Evolutionary conservation across 2,797 vertebrate genomes (phyloP).

Genomic region (Tympanoctomys barrerae): DNA sequence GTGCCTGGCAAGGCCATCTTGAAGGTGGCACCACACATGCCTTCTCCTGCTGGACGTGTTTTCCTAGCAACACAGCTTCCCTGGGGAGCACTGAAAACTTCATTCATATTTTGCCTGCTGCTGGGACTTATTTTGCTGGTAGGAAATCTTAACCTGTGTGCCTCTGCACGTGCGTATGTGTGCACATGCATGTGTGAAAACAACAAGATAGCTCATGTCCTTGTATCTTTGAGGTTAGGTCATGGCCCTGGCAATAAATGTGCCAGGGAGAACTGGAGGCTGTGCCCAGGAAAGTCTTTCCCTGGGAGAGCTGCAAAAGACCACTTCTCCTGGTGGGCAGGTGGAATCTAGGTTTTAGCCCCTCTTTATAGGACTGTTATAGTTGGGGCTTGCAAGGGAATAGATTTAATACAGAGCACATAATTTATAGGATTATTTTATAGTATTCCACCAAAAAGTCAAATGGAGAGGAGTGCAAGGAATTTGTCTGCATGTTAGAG

Average conservation of each 20-base stretch:
- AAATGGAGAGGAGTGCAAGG: not conserved
- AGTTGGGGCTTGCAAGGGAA: not conserved
- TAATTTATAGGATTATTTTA: not conserved
- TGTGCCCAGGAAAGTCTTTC: constrained; percentile 8
- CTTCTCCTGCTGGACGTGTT: not conserved
- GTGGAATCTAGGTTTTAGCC: not conserved
- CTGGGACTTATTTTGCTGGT: not conserved
- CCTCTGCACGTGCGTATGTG: not conserved
- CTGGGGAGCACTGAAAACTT: not conserved
- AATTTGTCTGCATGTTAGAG: not conserved
- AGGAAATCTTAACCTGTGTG: constrained; percentile 8
- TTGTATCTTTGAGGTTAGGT: not conserved
- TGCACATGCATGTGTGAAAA: not conserved
- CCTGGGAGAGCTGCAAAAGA: not conserved
- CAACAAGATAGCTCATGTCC: not conserved
- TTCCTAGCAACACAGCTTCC: not conserved
- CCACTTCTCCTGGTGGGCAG: not conserved
- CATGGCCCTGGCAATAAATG: not conserved
- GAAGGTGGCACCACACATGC: not conserved
- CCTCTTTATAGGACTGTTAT: not conserved
- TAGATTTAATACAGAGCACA: not conserved
- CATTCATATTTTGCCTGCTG: constrained; percentile 3
- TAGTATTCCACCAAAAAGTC: not conserved
- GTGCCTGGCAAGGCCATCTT: not conserved
- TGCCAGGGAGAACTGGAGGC: not conserved